Base-by-base conservation (phyloP, 2,113 vertebrate genomes). In the Chamaea fasciata region DNA sequence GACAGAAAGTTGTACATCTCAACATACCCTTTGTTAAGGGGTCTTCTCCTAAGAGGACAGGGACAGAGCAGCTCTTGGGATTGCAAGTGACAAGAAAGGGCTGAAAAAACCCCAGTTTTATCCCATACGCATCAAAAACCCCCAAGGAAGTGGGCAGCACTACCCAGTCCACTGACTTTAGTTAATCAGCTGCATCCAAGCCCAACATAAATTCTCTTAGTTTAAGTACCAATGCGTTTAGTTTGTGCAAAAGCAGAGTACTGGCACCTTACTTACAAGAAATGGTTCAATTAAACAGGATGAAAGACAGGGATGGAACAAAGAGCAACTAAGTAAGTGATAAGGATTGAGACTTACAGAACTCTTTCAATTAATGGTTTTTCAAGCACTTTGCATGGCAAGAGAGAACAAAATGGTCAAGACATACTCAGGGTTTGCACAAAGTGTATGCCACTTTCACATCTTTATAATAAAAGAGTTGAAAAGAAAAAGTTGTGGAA, bases 41-140 rank as follows among this genome's bases (percentile, higher is more conserved):
- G 71, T 46, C 13, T 22, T 53, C 31, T 60, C 31, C 46, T 42
- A 35, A 84, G 7, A 69, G 8, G 3, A 35, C 20, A 46, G 17
- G 3, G 21, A 57, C 31, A 83, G 35, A 83, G 46, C 35, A 91
- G 41, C 37, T 88, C 15, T 80, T 3, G 0, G 17, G 42, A 86
- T 11, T 41, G 37, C 46, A 89, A 83, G 17, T 21, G 12, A 77
- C 20, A 77, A 77, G 33, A 85, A 89, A n/a, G 9, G 20, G 37
- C 3, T 50, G 22, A 33, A 76, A 63, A 84, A 63, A 15, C 0
- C 1, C 1, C 3, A 6, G 1, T 63, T 80, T 77, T 22, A 81
- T 44, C 33, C 3, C 14, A n/a, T 6, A 49, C 0, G 2, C 13
- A 69, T 42, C 21, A 83, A 42, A 83, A 86, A 46, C 1, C 6